Evolutionary conservation across 2,888 invertebrate species (phyloP).

Genomic region (Meiosimyza decipiens): DNA sequence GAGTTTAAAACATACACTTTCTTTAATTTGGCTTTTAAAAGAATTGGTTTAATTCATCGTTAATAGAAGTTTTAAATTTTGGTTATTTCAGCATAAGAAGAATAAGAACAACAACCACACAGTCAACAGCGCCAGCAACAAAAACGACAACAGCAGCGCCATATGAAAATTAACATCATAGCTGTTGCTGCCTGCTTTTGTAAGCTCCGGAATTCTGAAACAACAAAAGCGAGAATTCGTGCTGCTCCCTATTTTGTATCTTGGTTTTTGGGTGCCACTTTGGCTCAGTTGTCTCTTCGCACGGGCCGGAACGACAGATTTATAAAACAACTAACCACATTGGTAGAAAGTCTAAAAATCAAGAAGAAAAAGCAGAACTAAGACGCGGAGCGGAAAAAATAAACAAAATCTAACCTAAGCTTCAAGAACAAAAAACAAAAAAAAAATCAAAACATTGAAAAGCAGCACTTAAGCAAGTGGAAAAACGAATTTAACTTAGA

Average conservation of each 20-base stretch:
- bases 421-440: conserved; percentile 3
- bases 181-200: conserved; percentile 22
- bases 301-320: conserved; percentile 3
- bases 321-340: not conserved
- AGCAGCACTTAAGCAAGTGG: conserved; percentile 1
- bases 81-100: conserved; percentile 15
- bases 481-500: conserved; percentile 5
- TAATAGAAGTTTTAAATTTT: conserved; percentile 2
- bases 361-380: not conserved
- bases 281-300: conserved; percentile 42
- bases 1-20: too few species aligned
- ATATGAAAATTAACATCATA: conserved; percentile 4
- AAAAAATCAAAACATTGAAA: not conserved
- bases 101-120: conserved; percentile 34
- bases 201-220: not conserved
- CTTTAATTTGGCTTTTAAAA: not conserved
- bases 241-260: conserved; percentile 31
- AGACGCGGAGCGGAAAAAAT: not conserved
- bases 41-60: not conserved
- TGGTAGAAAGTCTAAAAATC: not conserved
- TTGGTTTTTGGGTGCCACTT: conserved; percentile 28
- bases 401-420: not conserved
- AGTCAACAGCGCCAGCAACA: conserved; percentile 24
- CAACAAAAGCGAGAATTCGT: not conserved
- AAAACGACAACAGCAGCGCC: conserved; percentile 2